A percentile compares a stretch with the other conserved stretches of the same genome.
phyloP scores from a whole-genome alignment of 2,113 vertebrate genomes.

The Paramormyrops kingsleyae region DNA sequence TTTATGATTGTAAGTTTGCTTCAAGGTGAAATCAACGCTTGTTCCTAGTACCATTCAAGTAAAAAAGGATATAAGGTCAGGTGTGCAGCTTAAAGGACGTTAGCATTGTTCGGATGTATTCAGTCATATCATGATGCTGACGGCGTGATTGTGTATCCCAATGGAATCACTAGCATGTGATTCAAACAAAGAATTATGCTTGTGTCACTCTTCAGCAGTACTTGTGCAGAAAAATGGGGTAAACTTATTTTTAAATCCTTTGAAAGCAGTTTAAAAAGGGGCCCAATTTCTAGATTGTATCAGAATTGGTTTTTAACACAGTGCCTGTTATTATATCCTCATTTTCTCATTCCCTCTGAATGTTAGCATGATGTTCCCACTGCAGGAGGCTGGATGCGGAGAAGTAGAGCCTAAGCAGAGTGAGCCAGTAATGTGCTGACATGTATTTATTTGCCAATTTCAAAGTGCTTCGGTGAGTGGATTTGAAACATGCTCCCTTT shows the following conservation, averaged over 20 bases:
- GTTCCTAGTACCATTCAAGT: neutral
- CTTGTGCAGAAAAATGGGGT: neutral
- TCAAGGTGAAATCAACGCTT: neutral
- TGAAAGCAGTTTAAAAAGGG: neutral
- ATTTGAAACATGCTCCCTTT: neutral
- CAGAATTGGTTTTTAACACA: neutral
- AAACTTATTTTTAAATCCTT: neutral
- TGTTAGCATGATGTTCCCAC: neutral
- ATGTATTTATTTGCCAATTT: conserved; percentile 6
- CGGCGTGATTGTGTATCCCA: neutral
- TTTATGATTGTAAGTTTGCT: neutral
- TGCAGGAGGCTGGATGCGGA: neutral
- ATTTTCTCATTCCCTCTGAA: neutral
- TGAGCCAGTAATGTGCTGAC: neutral
- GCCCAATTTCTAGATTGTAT: neutral
- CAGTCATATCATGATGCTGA: neutral
- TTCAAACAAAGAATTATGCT: neutral
- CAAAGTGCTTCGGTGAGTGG: neutral
- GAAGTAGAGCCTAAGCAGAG: neutral
- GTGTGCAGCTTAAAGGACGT: conserved; percentile 11
- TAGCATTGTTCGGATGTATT: neutral
- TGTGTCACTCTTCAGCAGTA: neutral
- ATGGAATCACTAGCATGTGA: neutral
- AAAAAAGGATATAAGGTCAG: neutral
- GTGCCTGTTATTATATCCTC: neutral